Conservation (phyloP, 2,797 vertebrate genomes). For the Aeoliscus strigatus region DNA sequence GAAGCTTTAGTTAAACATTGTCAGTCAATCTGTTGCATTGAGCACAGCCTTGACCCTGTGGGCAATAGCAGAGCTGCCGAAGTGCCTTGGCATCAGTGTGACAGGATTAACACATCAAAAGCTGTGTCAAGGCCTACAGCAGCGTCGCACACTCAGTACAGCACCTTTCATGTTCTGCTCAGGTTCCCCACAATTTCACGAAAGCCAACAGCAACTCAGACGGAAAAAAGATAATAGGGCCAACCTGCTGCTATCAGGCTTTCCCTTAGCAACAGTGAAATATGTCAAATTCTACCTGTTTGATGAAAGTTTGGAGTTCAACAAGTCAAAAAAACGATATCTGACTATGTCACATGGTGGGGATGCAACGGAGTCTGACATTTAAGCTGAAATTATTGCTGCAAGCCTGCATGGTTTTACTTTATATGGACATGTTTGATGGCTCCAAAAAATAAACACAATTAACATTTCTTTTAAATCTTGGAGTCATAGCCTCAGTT, state of each 20-base stretch:
- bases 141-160: conserved; percentile 62
- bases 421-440: conserved; percentile 44
- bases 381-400: conserved; percentile 57
- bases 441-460: conserved; percentile 29
- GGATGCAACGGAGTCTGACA: conserved; percentile 59
- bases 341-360: conserved; percentile 61
- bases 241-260: conserved; percentile 65
- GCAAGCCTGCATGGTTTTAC: conserved; percentile 41
- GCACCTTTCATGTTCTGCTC: conserved; percentile 78
- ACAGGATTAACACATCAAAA: conserved; percentile 80
- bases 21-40: conserved; percentile 58
- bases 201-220: conserved; percentile 71
- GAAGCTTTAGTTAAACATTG: conserved; percentile 66
- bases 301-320: conserved; percentile 68
- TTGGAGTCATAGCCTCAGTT: conserved; percentile 13
- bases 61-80: conserved; percentile 67
- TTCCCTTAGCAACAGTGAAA: conserved; percentile 62
- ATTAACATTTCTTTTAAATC: conserved; percentile 3
- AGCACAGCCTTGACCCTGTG: conserved; percentile 63
- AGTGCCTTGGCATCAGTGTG: conserved; percentile 72
- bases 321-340: conserved; percentile 59
- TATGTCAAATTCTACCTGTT: conserved; percentile 67
- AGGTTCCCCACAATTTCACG: conserved; percentile 73
- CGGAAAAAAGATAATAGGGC: conserved; percentile 66
- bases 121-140: conserved; percentile 68